Conservation (phyloP, 2,888 invertebrate species). For the Alloscopus bannaensis region DNA sequence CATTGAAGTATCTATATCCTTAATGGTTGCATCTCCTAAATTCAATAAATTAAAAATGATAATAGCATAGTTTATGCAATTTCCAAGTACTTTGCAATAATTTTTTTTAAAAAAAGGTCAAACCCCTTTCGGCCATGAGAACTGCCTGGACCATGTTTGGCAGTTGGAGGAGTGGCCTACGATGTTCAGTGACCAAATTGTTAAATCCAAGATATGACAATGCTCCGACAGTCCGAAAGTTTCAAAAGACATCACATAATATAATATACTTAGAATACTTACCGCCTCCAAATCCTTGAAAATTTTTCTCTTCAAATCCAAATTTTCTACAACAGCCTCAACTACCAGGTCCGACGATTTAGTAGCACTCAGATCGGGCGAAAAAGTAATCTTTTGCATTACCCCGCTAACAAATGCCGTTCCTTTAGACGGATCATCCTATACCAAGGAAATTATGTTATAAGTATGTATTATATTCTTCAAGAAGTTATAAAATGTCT, state of each 20-base stretch:
- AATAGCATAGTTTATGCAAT: not conserved
- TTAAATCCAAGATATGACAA: too few species aligned
- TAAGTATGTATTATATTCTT: conserved; percentile 16
- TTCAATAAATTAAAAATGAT: conserved; percentile 3
- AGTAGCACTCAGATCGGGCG: conserved; percentile 81
- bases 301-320: conserved; percentile 85
- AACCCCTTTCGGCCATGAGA: conserved; percentile 78
- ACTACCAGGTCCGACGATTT: conserved; percentile 85
- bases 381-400: conserved; percentile 75
- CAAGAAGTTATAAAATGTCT: too few species aligned
- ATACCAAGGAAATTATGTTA: not conserved
- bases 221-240: too few species aligned
- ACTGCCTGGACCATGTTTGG: conserved; percentile 80
- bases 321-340: conserved; percentile 91
- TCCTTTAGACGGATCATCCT: conserved; percentile 74
- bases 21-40: conserved; percentile 82
- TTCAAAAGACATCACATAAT: not conserved
- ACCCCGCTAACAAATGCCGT: conserved; percentile 76
- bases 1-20: conserved; percentile 92
- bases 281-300: conserved; percentile 84
- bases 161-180: conserved; percentile 78
- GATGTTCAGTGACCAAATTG: too few species aligned
- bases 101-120: conserved; percentile 46
- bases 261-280: conserved; percentile 73
- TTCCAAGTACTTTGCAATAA: conserved; percentile 70